Percentiles rank a stretch among this genome's conserved stretches.
These are phyloP conservation scores for Sympetrum striolatum DNA, from an alignment of 2,888 invertebrate species.

Conservation along the genomic window DNA sequence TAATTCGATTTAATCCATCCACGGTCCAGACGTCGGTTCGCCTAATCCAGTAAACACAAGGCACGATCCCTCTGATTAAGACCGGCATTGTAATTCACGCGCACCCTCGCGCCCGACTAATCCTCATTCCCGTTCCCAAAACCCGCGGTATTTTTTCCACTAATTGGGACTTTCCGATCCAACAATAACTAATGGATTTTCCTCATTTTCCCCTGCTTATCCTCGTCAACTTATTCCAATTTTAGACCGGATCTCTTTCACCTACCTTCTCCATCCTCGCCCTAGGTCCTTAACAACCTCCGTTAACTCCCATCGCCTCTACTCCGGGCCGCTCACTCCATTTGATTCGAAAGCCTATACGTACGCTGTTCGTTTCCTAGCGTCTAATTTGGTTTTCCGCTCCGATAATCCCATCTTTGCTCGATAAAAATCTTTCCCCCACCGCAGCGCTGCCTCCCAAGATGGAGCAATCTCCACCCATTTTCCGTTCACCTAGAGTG, in stretches of 20 bases:
- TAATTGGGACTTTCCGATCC: conserved; percentile 36
- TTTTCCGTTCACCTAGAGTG: background rate
- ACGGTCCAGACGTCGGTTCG: background rate
- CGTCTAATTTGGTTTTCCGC: background rate
- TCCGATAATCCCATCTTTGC: background rate
- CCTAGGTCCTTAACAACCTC: background rate
- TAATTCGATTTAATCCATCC: conserved; percentile 5
- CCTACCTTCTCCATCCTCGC: background rate
- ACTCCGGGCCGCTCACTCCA: background rate
- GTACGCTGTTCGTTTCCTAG: background rate
- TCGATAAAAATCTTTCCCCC: background rate
- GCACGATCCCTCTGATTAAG: conserved; percentile 26
- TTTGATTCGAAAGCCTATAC: background rate
- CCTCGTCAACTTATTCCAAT: background rate
- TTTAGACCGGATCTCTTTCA: background rate
- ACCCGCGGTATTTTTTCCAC: conserved; percentile 3
- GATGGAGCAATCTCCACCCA: background rate
- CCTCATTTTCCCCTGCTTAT: background rate
- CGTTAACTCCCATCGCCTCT: background rate
- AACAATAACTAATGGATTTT: conserved; percentile 15
- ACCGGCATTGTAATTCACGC: conserved; percentile 12
- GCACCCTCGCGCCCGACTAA: background rate
- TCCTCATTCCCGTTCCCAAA: background rate
- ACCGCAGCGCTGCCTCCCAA: background rate
- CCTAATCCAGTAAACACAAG: conserved; percentile 24